phyloP scores from a whole-genome alignment of 1,140 invertebrate genomes.

The Dendroctonus valens region DNA sequence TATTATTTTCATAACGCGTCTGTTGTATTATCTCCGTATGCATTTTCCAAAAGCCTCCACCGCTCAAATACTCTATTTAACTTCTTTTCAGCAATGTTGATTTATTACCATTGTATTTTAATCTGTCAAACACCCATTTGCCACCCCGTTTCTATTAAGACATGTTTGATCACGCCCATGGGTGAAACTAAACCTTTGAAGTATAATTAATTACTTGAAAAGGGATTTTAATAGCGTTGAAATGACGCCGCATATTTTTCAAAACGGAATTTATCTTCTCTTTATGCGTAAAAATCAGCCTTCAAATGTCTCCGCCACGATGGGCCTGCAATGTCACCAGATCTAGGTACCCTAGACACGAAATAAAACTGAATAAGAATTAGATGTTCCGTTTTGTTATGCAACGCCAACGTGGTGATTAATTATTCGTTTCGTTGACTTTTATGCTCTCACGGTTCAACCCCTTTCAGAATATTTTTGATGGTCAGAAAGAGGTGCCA shows the following conservation, averaged over 20 bases:
- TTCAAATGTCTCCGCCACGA: conserved; percentile 12
- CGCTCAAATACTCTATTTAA: background rate
- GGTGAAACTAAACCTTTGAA: background rate
- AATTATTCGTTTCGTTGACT: conserved; percentile 29
- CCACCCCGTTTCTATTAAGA: background rate
- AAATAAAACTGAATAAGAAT: conserved; percentile 24
- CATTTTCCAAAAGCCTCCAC: background rate
- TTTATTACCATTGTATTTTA: background rate
- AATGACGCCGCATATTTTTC: background rate
- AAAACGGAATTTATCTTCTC: background rate
- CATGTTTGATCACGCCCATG: conserved; percentile 1
- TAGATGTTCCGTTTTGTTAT: conserved; percentile 25
- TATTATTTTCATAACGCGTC: conserved; percentile 36
- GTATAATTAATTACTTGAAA: background rate
- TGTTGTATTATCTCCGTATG: background rate
- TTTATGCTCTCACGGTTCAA: conserved; percentile 28
- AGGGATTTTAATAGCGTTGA: background rate
- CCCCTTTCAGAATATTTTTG: conserved; percentile 22
- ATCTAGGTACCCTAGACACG: conserved; percentile 14
- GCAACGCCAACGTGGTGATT: conserved; percentile 28
- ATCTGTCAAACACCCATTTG: background rate
- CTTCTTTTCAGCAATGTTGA: background rate
- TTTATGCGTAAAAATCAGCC: background rate
- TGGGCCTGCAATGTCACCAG: conserved; percentile 11
- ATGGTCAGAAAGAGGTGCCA: conserved; percentile 22